These are phyloP conservation scores for Rhineura floridana DNA, from an alignment of 2,113 vertebrate species.

Conservation along the genomic window DNA sequence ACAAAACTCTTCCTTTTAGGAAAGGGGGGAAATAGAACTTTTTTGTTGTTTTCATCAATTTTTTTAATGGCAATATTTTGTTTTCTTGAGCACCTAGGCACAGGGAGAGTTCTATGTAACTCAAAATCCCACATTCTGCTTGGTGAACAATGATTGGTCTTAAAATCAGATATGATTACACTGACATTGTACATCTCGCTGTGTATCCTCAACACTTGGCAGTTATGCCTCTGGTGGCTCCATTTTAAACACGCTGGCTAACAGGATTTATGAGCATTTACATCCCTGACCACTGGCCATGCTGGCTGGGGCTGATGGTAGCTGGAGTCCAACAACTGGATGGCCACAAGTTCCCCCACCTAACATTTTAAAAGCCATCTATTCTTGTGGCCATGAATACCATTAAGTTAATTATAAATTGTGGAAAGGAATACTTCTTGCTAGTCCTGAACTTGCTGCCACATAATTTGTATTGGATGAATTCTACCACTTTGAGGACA, in stretches of 20 bases:
- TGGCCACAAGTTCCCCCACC: too few relatives aligned
- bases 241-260: not conserved
- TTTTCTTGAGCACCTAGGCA: too few relatives aligned
- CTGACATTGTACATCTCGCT: not conserved
- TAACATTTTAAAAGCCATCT: not conserved
- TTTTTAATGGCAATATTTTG: too few relatives aligned
- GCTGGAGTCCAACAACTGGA: too few relatives aligned
- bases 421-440: not conserved
- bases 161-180: too few relatives aligned
- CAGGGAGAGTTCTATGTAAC: not conserved
- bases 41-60: not conserved
- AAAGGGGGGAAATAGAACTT: too few relatives aligned
- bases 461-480: not conserved
- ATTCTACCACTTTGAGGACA: not conserved
- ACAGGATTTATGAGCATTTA: not conserved
- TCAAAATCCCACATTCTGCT: not conserved
- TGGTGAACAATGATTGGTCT: not conserved
- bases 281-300: too few relatives aligned
- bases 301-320: too few relatives aligned
- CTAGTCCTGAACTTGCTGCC: not conserved
- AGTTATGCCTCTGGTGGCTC: not conserved
- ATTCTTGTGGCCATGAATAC: not conserved
- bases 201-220: not conserved
- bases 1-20: not conserved
- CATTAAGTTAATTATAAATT: not conserved